Base-by-base conservation (phyloP, 2,113 vertebrate genomes). In the Pterocles orientalis region DNA sequence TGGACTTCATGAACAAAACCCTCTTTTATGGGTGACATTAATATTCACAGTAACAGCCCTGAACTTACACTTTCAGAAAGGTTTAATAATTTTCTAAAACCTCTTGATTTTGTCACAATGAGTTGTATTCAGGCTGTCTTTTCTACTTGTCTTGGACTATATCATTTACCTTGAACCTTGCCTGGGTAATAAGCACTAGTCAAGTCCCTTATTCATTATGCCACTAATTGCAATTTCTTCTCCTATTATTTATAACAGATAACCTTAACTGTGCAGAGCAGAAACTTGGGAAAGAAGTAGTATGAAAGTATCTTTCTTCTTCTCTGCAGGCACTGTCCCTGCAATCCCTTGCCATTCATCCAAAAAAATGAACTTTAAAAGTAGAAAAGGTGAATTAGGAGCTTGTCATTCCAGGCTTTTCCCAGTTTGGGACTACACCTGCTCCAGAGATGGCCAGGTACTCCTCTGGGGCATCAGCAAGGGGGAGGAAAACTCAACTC, bases 81-180 rank as follows among this genome's bases (percentile, higher is more conserved):
- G 82, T 91, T 95, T 86, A 84, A 94, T 96, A 82, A 93, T 95
- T 97, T 95, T 94, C 92, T 95, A 72, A 95, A 96, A 86, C 79
- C 89, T 94, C 88, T 79, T 96, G 94, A 95, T 97, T 97, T 97
- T 93, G 85, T 70, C 92, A 92, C 94, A 97, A 93, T 93, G 92
- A 95, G 56, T 75, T 25, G 61, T 14, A 95, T 73, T 94, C 91
- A 97, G 73, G 31, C 39, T 62, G 82, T 56, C 88, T 73, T 61
- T 72, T 58, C 61, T 48, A 50, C 87, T 93, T 89, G 80, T 83
- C 92, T 86, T 62, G 72, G 47, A 57, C 85, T 64, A 41, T 5
- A 8, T 51, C 79, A 84, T 82, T 92, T 93, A 95, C 83, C 61
- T 61, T 45, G 25, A 95, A 73, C 62, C 60, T 61, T 68, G 21